Evolutionary conservation across 2,113 vertebrate species (phyloP).

Genomic region (Daboia siamensis): DNA sequence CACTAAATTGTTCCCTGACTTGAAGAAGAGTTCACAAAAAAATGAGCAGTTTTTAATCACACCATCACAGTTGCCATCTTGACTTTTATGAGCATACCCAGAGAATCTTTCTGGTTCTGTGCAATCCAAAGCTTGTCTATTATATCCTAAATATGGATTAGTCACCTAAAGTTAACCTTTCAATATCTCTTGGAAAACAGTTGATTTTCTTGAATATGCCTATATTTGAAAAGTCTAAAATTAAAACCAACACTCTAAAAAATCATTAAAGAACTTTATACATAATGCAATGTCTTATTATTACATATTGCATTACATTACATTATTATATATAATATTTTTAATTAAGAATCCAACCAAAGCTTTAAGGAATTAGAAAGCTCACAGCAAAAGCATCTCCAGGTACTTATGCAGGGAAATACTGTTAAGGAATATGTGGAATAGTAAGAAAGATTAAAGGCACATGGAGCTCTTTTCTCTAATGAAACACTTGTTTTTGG

Average conservation of each 20-base stretch:
- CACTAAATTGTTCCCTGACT: background rate
- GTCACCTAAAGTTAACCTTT: background rate
- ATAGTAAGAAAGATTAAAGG: background rate
- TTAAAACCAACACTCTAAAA: background rate
- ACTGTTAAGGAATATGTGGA: background rate
- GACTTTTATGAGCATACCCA: background rate
- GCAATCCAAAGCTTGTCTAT: background rate
- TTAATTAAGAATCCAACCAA: background rate
- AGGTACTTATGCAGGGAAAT: background rate
- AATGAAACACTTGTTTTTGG: background rate
- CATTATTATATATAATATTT: no score
- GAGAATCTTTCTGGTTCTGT: background rate
- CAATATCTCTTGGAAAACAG: background rate
- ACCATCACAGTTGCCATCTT: background rate
- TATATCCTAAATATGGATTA: background rate
- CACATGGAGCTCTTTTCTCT: background rate
- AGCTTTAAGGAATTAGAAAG: background rate
- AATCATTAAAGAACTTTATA: background rate
- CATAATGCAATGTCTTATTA: no score
- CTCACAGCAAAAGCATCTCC: background rate
- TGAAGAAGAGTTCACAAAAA: background rate
- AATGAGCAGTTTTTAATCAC: background rate
- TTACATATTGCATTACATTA: background rate
- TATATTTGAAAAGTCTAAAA: background rate
- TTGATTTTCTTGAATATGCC: background rate